Evolutionary conservation across 1,140 invertebrate species (phyloP).

Genomic region (Trichonephila clavata): DNA sequence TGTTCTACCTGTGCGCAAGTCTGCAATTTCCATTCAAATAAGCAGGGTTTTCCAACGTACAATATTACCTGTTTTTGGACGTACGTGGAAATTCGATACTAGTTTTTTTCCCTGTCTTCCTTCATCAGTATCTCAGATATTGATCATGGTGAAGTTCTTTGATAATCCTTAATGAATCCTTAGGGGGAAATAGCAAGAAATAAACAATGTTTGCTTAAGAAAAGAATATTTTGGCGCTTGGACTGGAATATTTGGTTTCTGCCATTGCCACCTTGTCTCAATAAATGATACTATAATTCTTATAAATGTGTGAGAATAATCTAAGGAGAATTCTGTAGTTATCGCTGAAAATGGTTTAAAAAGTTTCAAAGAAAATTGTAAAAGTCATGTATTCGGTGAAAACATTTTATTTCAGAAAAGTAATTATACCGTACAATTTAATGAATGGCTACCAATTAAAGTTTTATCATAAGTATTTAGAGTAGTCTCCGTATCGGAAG

Average conservation of each 20-base stretch:
- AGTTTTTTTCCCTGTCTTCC: not conserved
- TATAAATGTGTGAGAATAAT: too few relatives aligned
- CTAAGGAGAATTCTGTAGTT: too few relatives aligned
- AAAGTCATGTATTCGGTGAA: too few relatives aligned
- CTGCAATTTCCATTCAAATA: conserved; percentile 1
- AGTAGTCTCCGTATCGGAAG: too few relatives aligned
- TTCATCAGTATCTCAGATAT: not conserved
- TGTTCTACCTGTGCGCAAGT: not conserved
- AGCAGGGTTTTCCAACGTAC: not conserved
- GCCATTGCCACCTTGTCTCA: not conserved
- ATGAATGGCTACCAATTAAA: too few relatives aligned
- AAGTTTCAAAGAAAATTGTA: too few relatives aligned
- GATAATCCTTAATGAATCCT: not conserved
- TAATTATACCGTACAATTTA: too few relatives aligned
- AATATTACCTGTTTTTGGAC: not conserved
- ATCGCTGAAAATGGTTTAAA: too few relatives aligned
- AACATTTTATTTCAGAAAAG: too few relatives aligned
- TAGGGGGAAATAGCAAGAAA: not conserved
- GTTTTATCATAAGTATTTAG: too few relatives aligned
- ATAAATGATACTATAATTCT: too few relatives aligned
- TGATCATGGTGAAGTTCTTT: not conserved
- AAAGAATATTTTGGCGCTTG: not conserved
- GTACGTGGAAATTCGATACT: not conserved
- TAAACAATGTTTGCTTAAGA: not conserved
- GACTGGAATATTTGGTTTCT: not conserved